phyloP scores from a whole-genome alignment of 2,888 invertebrate species.

The Eremobia ochroleuca region DNA sequence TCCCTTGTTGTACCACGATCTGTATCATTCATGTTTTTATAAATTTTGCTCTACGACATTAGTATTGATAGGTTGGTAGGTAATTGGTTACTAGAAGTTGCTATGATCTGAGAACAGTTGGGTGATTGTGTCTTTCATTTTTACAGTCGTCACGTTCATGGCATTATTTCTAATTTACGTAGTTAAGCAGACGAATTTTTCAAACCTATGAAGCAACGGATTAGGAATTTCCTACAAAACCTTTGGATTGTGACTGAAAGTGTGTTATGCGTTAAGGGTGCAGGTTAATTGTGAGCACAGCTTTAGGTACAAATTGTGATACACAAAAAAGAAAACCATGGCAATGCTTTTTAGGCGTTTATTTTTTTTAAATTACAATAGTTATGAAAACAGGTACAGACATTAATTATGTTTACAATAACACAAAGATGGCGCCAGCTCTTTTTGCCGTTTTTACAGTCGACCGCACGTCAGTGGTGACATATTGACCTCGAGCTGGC shows the following conservation, averaged over 20 bases:
- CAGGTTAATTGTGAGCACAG: neutral
- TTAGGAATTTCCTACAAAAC: neutral
- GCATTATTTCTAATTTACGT: neutral
- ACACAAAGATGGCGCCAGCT: neutral
- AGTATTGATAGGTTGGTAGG: neutral
- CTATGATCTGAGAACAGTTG: neutral
- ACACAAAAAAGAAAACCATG: constrained; percentile 2
- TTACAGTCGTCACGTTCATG: too few relatives aligned
- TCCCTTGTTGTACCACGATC: neutral
- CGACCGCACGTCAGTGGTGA: neutral
- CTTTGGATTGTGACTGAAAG: neutral
- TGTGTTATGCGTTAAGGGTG: neutral
- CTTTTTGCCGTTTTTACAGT: neutral
- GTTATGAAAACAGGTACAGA: neutral
- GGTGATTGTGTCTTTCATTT: too few relatives aligned
- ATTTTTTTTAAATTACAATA: neutral
- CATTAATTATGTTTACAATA: neutral
- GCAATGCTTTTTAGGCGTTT: neutral
- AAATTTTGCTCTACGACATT: too few relatives aligned
- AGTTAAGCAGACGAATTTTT: neutral
- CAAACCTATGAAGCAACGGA: neutral
- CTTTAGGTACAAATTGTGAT: neutral
- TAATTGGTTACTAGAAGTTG: too few relatives aligned
- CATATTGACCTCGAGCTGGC: neutral
- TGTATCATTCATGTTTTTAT: neutral